Evolutionary conservation across 1,140 invertebrate species (phyloP).

Genomic region (Gryllus bimaculatus): DNA sequence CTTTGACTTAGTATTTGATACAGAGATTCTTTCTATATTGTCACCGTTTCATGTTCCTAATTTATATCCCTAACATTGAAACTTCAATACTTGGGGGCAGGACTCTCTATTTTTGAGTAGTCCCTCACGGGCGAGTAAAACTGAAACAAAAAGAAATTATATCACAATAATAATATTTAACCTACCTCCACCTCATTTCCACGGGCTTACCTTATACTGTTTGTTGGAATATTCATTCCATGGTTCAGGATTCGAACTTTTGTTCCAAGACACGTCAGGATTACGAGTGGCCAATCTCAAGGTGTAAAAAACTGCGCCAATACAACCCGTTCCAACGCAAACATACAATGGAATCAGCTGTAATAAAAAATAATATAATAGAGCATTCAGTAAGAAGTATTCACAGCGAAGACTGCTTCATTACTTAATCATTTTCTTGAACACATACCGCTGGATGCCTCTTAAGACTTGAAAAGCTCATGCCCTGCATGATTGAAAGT

Average conservation of each 20-base stretch:
- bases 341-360: constrained; percentile 70
- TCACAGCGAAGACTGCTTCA: constrained; percentile 16
- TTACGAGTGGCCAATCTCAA: constrained; percentile 56
- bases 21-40: neutral
- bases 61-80: neutral
- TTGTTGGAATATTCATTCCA: constrained; percentile 69
- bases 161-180: neutral
- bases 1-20: neutral
- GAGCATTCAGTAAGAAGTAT: constrained; percentile 12
- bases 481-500: constrained; percentile 38
- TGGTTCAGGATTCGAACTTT: constrained; percentile 59
- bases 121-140: constrained; percentile 55
- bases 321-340: constrained; percentile 53
- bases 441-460: constrained; percentile 52
- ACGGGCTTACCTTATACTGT: constrained; percentile 62
- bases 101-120: constrained; percentile 48
- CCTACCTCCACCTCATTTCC: neutral
- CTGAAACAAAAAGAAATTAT: constrained; percentile 38
- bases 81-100: constrained; percentile 52
- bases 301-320: constrained; percentile 48
- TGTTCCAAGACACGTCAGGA: constrained; percentile 72
- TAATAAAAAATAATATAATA: constrained; percentile 20
- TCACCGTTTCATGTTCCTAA: neutral
- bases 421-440: constrained; percentile 13
- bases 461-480: constrained; percentile 41